Base-by-base conservation (phyloP, 2,797 vertebrate species). In the Astyanax mexicanus region DNA sequence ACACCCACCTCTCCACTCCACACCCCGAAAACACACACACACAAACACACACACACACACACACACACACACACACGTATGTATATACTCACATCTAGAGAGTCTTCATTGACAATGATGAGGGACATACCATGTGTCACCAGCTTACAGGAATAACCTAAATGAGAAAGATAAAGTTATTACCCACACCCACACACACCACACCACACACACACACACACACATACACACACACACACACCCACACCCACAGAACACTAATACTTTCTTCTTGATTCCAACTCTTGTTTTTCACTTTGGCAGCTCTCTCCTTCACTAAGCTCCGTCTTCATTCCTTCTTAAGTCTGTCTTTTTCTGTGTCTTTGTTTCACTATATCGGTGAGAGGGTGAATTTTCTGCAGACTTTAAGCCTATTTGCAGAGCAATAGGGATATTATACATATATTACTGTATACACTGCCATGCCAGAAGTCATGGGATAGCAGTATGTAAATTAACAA, bases 61-160 rank as follows among this genome's bases (percentile, higher is more conserved):
- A 58, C 78, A 65, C 57, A 42, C 58, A 69, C 61, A 83, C 65
- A 77, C 15, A 75, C 8, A 75, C 21, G 60, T 12, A 64, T 15
- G 75, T 40, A 81, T 29, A 69, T 90, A 98, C 98, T 99, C 92
- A 99, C 97, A 66, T 99, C 98, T 82, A 99, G 89, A 0, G 98
- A 98, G 85, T 99, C 98, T 86, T 99, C 97, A 61, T 99, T 99
- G 89, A 99, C 89, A 25, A 98, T 91, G 89, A 99, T 92, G 80
- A 99, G 97, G 87, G 97, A 97, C 98, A 99, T 99, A 83, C 92
- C 97, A 80, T 99, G 97, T 45, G 98, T 96, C 79, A 99, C 93
- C 81, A 99, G 88, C 65, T 90, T 94, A 89, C 98, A 99, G 72
- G 98, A 98, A 81, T 99, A 99, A 75, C 97, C 98, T 99, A 89